Evolutionary conservation across 2,888 invertebrate species (phyloP), one percentile per base, ranked within the genome.

Genomic region (Euzetes globulus): DNA sequence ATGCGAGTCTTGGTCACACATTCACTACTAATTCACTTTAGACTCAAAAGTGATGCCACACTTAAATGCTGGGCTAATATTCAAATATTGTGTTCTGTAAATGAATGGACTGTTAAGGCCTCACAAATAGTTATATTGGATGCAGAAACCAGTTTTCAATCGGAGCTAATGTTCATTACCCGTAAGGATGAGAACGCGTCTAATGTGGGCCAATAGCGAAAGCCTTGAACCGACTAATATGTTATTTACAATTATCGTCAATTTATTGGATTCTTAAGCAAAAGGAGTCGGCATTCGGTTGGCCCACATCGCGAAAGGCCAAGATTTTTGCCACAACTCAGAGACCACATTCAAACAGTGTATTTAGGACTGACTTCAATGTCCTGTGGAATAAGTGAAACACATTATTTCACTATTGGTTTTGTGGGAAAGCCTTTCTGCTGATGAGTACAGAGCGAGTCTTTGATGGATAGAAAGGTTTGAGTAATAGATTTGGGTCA

Each of bases 141-240:
- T 63, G 33, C 58, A 63, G 63, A 63, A 63, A 63, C 63, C 63
- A 63, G 63, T 63, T 63, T 19, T 29, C 29, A 63, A 63, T 33
- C 37, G 37, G n/a, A 37, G 33, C 63, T 33, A 63, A 63, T 63
- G 63, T 63, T 63, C 63, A 33, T 63, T 63, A 63, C 33, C 63
- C 37, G 63, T 63, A 63, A 63, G 63, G 63, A 63, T 63, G 63
- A 63, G 63, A 63, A 29, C 63, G 33, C 27, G 22, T 63, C 25
- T 33, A 33, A 63, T 63, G 63, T 63, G 63, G 63, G 63, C 63
- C 63, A 63, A 63, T 63, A 63, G 63, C 63, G 63, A 63, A 63
- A 63, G 63, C 63, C 63, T 29, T 29, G 63, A 33, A 63, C 37
- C 33, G 19, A 58, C 58, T 29, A 33, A 63, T 63, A 63, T 63